These are phyloP conservation scores for Atherinosoma microstoma DNA, from an alignment of 2,797 vertebrate genomes.

Conservation along the genomic window DNA sequence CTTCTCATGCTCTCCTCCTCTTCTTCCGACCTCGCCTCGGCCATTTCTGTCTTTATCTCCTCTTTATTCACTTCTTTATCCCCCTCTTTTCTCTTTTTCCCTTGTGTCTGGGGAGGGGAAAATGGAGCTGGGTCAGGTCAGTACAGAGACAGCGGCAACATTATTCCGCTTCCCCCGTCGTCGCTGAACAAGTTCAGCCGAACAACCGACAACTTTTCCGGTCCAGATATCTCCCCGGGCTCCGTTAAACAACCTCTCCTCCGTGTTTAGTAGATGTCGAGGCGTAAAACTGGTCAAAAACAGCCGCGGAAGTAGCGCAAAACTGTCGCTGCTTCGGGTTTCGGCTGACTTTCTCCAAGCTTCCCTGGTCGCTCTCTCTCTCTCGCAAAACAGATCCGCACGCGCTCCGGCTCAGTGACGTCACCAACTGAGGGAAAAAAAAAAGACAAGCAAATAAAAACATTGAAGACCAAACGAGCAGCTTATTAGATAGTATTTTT, in stretches of 20 bases:
- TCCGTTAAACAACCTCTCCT: accelerated
- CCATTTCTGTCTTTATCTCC: conserved; percentile 66
- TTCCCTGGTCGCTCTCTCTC: conserved; percentile 38
- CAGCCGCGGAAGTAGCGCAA: background rate
- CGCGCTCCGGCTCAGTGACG: conserved; percentile 57
- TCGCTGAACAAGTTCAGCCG: conserved; percentile 39
- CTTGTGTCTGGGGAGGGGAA: background rate
- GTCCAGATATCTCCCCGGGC: background rate
- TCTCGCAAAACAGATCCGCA: conserved; percentile 22
- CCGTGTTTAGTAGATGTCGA: accelerated
- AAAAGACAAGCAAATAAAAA: background rate
- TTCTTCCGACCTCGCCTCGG: conserved; percentile 73
- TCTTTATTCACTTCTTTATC: background rate
- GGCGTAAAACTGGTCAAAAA: accelerated
- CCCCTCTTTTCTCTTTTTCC: background rate
- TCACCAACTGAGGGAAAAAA: conserved; percentile 28
- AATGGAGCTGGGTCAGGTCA: conserved; percentile 40
- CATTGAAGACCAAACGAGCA: too few species aligned
- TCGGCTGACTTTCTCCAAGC: conserved; percentile 22
- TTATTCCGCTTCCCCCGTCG: conserved; percentile 16
- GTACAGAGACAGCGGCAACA: conserved; percentile 20
- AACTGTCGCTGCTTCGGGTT: background rate
- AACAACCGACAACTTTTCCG: conserved; percentile 22
- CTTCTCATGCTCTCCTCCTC: conserved; percentile 69
- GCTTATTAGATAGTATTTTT: too few species aligned